These are phyloP conservation scores for Ictidomys tridecemlineatus DNA, from an alignment of 2,113 vertebrate genomes.

Conservation along the genomic window DNA sequence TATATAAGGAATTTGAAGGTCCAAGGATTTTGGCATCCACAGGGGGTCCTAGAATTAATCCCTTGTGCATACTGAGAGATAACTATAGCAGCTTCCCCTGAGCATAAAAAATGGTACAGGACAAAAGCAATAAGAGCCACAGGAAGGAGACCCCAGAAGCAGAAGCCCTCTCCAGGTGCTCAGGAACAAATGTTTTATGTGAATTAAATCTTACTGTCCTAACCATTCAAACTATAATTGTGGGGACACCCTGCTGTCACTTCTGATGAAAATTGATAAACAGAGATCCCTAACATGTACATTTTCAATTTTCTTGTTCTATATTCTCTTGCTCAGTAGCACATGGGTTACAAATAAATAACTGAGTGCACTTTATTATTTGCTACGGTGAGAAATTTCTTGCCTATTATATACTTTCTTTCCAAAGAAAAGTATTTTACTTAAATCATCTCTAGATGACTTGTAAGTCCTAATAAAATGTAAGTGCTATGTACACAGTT, in stretches of 20 bases:
- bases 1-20: background rate
- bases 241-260: background rate
- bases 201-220: background rate
- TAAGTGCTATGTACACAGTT: background rate
- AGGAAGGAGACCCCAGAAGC: background rate
- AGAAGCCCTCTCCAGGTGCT: fast-evolving
- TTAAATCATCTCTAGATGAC: background rate
- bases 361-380: background rate
- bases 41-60: background rate
- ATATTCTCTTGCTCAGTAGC: background rate
- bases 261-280: background rate
- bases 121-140: background rate
- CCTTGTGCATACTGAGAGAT: background rate
- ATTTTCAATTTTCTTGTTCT: background rate
- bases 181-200: background rate
- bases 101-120: background rate
- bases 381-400: background rate
- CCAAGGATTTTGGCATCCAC: background rate
- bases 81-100: background rate
- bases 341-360: background rate
- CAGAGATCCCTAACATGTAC: background rate
- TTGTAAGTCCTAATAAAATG: background rate
- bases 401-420: background rate
- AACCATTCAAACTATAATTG: too few species aligned
- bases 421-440: background rate